Base-by-base conservation (phyloP, 1,140 invertebrate genomes). In the Battus philenor region DNA sequence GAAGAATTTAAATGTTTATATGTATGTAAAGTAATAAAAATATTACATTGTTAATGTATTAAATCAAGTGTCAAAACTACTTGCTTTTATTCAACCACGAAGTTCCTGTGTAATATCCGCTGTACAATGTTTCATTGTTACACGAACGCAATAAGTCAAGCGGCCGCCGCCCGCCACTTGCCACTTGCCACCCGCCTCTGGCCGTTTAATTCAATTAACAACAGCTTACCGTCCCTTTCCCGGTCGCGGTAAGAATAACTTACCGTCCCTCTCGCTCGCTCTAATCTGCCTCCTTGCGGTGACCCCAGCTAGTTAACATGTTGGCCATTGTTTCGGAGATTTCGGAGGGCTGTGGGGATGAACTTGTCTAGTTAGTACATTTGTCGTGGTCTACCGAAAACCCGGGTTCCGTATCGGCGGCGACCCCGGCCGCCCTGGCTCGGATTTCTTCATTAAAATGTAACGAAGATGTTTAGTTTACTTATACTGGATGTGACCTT, bases 241-340 rank as follows among this genome's bases (percentile, higher is more conserved):
- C 29, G 11, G n/a, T 20, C 7, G 17, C 41, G 38, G 6, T 6
- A 4, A 8, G 9, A 17, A 5, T 5, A 15, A 18, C 8, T 31
- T 6, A 11, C n/a, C 6, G 26, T 57, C 56, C 24, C 47, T 17
- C 6, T 57, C 36, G 9, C 32, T 5, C 51, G 4, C 18, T 48
- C 55, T 65, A 62, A 65, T 62, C 54, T 59, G 54, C 45, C 44
- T 46, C 47, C 57, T 63, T 65, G 67, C 56, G 67, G 68, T 68
- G 53, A 59, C 61, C 68, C 54, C 29, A 50, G 61, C 59, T 55
- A 66, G 61, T 69, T 69, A 66, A 59, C 59, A 62, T 61, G 63
- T 54, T 59, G 50, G 34, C 56, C 54, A 56, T 67, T 60, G 62
- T 66, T 61, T 54, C 18, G 36, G 52, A 52, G 59, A 54, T 52